A percentile compares a stretch with the other conserved stretches of the same genome.
These are phyloP conservation scores for Sitodiplosis mosellana DNA, from an alignment of 1,140 invertebrate genomes.

Conservation along the genomic window DNA sequence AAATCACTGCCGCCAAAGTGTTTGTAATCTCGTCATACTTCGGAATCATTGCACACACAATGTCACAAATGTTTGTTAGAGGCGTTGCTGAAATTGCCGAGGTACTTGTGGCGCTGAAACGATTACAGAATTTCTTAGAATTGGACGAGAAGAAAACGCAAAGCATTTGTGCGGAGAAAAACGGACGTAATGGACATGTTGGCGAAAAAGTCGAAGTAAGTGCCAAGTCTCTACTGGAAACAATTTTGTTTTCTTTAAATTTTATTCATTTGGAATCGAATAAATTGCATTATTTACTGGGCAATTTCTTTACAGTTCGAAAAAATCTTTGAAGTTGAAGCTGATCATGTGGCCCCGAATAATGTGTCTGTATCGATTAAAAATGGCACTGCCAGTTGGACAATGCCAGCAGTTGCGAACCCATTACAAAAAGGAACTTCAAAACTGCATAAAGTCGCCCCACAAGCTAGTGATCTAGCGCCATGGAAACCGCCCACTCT, in stretches of 20 bases:
- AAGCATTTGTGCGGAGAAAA: not conserved
- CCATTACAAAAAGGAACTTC: not conserved
- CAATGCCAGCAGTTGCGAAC: not conserved
- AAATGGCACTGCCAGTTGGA: not conserved
- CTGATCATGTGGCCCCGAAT: not conserved
- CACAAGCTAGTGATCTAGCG: not conserved
- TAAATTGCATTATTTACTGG: not conserved
- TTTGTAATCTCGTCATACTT: slow-evolving; percentile 47
- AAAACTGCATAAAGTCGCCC: not conserved
- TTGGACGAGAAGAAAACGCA: slow-evolving; percentile 27
- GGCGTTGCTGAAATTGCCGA: slow-evolving; percentile 44
- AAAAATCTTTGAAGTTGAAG: not conserved
- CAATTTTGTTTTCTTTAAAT: no score
- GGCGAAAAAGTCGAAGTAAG: not conserved
- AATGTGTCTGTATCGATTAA: not conserved
- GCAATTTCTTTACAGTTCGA: not conserved
- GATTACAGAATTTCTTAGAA: slow-evolving; percentile 32
- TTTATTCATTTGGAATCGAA: no score
- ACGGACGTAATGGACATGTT: not conserved
- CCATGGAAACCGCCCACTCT: slow-evolving; percentile 14
- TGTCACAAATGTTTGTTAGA: slow-evolving; percentile 50
- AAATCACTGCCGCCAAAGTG: slow-evolving; percentile 26
- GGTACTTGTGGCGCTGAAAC: slow-evolving; percentile 35
- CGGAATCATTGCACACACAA: slow-evolving; percentile 38
- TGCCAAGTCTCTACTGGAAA: not conserved